Percentiles rank a stretch among this genome's conserved stretches.
phyloP scores from a whole-genome alignment of 2,888 invertebrate species.

The Heliothis peltigera region DNA sequence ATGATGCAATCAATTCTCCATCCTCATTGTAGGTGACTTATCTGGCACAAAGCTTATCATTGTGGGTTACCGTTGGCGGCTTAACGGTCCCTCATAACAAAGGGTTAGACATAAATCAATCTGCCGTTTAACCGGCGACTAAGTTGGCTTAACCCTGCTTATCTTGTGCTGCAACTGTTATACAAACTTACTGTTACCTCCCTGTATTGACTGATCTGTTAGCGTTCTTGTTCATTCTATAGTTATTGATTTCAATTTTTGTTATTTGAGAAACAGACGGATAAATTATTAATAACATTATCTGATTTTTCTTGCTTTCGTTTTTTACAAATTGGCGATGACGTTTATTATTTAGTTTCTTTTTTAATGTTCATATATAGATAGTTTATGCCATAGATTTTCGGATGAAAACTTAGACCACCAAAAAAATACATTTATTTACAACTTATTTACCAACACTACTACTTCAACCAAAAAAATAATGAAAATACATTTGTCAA shows the following conservation, averaged over 20 bases:
- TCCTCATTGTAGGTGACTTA: slow-evolving; percentile 30
- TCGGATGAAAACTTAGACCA: no score
- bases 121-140: slow-evolving; percentile 35
- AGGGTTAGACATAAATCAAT: slow-evolving; percentile 52
- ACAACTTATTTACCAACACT: no score
- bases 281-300: no score
- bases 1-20: slow-evolving; percentile 26
- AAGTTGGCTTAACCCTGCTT: slow-evolving; percentile 44
- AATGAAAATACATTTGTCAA: no score
- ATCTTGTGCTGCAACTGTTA: slow-evolving; percentile 40
- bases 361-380: no score
- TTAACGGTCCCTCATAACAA: slow-evolving; percentile 51
- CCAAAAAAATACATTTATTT: no score
- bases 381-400: no score
- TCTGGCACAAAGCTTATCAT: slow-evolving; percentile 32
- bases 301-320: background rate
- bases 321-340: no score
- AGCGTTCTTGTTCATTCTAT: background rate
- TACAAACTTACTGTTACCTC: slow-evolving; percentile 19
- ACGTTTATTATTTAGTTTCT: no score
- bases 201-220: slow-evolving; percentile 2
- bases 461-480: no score
- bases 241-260: background rate
- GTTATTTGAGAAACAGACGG: background rate
- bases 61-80: slow-evolving; percentile 23